Percentiles rank a stretch among this genome's conserved stretches.
Evolutionary conservation across 1,140 invertebrate species (phyloP).

Genomic region (Drosophila mojavensis): DNA sequence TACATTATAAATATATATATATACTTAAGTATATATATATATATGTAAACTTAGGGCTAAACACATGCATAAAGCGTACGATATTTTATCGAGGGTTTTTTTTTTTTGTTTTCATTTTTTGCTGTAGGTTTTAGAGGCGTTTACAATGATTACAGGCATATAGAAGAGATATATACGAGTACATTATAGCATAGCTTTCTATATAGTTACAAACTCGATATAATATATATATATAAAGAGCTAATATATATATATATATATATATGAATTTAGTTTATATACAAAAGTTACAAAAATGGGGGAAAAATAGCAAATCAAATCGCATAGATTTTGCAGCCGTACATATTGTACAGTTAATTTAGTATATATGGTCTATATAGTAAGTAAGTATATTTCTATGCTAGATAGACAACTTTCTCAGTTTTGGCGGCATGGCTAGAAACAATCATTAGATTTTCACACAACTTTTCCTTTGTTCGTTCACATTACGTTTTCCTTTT

Average conservation of each 20-base stretch:
- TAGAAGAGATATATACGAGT: constrained; percentile 20
- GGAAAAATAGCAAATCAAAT: neutral
- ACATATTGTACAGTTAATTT: neutral
- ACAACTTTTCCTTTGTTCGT: neutral
- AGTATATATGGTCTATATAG: constrained; percentile 16
- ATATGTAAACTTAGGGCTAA: neutral
- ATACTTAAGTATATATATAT: neutral
- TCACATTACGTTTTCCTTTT: constrained; percentile 6
- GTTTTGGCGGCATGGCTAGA: constrained; percentile 9
- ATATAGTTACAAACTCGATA: constrained; percentile 6
- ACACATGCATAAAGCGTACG: neutral
- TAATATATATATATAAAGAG: neutral
- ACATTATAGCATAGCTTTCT: constrained; percentile 8
- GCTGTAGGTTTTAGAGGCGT: neutral
- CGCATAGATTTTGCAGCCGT: neutral
- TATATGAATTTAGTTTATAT: constrained; percentile 2
- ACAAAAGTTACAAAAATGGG: neutral
- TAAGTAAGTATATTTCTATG: constrained; percentile 23
- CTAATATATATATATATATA: neutral
- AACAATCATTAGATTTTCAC: neutral
- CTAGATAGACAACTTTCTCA: constrained; percentile 20
- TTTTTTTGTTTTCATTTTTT: neutral
- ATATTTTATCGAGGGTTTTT: neutral
- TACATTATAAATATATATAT: neutral
- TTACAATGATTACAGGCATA: constrained; percentile 12